Evolutionary conservation across 2,113 vertebrate genomes (phyloP), one percentile per base, ranked within the genome.

Genomic region (Solea solea): DNA sequence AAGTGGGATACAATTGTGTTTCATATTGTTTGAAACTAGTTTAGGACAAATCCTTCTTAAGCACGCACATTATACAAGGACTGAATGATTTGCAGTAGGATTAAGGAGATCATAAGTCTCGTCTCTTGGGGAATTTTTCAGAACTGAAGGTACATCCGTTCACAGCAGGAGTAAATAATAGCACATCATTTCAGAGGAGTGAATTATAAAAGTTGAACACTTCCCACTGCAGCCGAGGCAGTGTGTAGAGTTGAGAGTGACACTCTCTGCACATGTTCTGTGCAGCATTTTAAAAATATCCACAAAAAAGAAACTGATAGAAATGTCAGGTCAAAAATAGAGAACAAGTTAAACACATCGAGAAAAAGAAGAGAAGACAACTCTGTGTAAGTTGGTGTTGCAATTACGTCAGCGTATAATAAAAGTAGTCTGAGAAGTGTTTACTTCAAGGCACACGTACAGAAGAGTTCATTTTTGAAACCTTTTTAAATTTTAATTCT

Each of bases 341-440:
- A 82, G 78, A 65, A 75, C 64, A 61, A 69, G 13, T 54, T 7
- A 0, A 73, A 63, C 53, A 53, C 57, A 81, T 72, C 54, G 57
- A 50, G 28, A 82, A 85, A 83, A 87, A 78, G 84, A 76, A 82
- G 82, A 71, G 64, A 64, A 87, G 82, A 77, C 83, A 82, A 78
- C 89, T 89, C 65, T 54, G 72, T 80, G 63, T 80, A 81, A 40
- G 44, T 72, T 70, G 45, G 54, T 61, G 64, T 78, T 68, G 8
- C 68, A 83, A 74, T 84, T 60, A 72, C 76, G 84, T 86, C 78
- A 54, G 67, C 85, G 71, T 50, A 53, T 67, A 49, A 49, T 25
- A 63, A 67, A 59, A 63, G 27, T 60, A 86, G 50, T 77, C 75
- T 76, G 67, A 40, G 57, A 68, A 70, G 53, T 59, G 27, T 76